These are phyloP conservation scores for Smittia aterrima DNA, from an alignment of 2,888 invertebrate species.

Conservation along the genomic window DNA sequence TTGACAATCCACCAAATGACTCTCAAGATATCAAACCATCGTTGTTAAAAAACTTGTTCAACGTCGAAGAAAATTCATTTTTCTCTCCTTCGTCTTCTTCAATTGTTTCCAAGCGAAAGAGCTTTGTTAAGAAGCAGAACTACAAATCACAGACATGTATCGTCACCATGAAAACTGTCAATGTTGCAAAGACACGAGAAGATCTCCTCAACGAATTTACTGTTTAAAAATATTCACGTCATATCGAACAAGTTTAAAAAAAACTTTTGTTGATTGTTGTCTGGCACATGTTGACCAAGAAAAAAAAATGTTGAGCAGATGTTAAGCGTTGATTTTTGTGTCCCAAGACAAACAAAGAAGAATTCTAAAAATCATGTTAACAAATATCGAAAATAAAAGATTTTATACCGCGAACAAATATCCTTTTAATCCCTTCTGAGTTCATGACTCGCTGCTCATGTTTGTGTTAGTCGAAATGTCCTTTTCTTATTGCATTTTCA, in stretches of 20 bases:
- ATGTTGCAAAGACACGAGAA: neutral
- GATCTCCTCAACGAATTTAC: neutral
- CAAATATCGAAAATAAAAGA: no score
- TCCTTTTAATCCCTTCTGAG: neutral
- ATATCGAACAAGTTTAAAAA: neutral
- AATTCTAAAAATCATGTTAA: no score
- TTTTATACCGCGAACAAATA: neutral
- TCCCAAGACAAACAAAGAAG: neutral
- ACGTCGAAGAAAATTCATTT: neutral
- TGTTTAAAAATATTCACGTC: neutral
- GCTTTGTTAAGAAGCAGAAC: constrained; percentile 3
- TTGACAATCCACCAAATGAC: neutral
- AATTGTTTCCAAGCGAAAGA: neutral
- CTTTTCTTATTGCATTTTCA: constrained; percentile 17
- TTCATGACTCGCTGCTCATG: neutral
- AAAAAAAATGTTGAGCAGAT: neutral
- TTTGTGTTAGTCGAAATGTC: constrained; percentile 26
- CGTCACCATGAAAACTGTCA: neutral
- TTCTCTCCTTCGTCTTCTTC: neutral
- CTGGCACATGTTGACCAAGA: neutral
- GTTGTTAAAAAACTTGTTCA: neutral
- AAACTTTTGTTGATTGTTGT: neutral
- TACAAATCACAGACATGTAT: neutral
- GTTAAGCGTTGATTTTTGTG: neutral
- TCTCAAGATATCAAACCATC: neutral